Conservation (phyloP, 2,113 vertebrate species). For the Megaptera novaeangliae region DNA sequence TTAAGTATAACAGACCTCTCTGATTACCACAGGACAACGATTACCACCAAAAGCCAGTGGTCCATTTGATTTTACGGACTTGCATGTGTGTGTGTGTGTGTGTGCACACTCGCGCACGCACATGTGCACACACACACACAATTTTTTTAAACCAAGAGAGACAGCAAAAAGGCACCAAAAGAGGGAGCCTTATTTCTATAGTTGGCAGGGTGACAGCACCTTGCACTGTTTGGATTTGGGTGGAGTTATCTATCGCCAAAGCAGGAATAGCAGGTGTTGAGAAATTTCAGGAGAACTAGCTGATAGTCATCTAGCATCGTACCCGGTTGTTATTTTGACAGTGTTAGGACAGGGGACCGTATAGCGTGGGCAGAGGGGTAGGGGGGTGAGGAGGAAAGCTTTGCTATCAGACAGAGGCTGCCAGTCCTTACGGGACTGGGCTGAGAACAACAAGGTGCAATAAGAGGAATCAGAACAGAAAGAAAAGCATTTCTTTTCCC, state of each 20-base stretch:
- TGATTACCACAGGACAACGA: conserved; percentile 18
- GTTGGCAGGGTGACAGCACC: background rate
- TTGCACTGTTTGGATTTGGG: background rate
- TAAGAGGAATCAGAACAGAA: conserved; percentile 82
- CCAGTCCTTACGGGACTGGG: conserved; percentile 88
- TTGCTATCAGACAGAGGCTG: conserved; percentile 87
- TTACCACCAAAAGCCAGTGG: conserved; percentile 22
- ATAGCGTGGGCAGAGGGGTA: conserved; percentile 74
- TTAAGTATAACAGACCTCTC: conserved; percentile 63
- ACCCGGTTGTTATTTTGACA: conserved; percentile 66
- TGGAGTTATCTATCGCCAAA: background rate
- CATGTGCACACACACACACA: background rate
- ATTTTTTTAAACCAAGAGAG: conserved; percentile 20
- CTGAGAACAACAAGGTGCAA: conserved; percentile 98
- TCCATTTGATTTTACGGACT: conserved; percentile 23
- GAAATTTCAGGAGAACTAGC: conserved; percentile 66
- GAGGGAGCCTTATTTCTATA: conserved; percentile 14
- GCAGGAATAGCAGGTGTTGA: background rate
- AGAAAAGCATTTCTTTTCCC: conserved; percentile 71
- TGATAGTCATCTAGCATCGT: conserved; percentile 72
- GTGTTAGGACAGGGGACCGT: conserved; percentile 75
- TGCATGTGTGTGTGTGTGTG: background rate
- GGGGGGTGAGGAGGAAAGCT: conserved; percentile 86
- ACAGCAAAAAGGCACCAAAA: conserved; percentile 28
- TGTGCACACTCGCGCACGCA: background rate